Base-by-base conservation (phyloP, 1,140 invertebrate species). In the Nebria ingens region DNA sequence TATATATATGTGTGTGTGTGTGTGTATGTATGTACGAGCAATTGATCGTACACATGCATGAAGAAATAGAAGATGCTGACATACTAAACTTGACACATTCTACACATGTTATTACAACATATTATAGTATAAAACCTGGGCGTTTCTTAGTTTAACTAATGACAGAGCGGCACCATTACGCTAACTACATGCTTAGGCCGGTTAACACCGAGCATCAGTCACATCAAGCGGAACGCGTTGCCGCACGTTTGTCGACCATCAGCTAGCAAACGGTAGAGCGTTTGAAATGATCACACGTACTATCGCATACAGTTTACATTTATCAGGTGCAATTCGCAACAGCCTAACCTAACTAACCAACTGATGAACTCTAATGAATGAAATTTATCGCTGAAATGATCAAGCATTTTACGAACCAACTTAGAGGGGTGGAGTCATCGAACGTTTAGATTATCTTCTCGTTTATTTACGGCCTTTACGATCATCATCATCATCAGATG, bases 31-130 rank as follows among this genome's bases (percentile, higher is more conserved):
- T 49, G 17, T 19, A 17, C 19, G 17, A 49, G 17, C 19, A 49
- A 13, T 6, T 17, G 17, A 49, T 4, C n/a, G n/a, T 34, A 34
- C n/a, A 34, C 25, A 34, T 34, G 25, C n/a, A 34, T 34, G n/a
- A 34, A 45, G 17, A 45, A 17, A 45, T 45, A 45, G 40, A 45
- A 45, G 40, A 45, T 57, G 21, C 56, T 56, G 56, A 57, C 56
- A 58, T 54, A 55, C 49, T 56, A 56, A 59, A 61, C 59, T 61
- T 61, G 60, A 61, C 60, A 61, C 60, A 61, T 61, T 56, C 60
- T 54, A 58, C 58, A 53, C 56, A 52, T 61, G 60, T 61, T 56
- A 61, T 61, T 61, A 61, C 60, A 45, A 45, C 40, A 58, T 56
- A 53, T 59, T 59, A 59, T 49, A 57, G 60, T 54, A 59, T 61